Base-by-base conservation (phyloP, 2,888 invertebrate species). In the Platerodrilus igneus region DNA sequence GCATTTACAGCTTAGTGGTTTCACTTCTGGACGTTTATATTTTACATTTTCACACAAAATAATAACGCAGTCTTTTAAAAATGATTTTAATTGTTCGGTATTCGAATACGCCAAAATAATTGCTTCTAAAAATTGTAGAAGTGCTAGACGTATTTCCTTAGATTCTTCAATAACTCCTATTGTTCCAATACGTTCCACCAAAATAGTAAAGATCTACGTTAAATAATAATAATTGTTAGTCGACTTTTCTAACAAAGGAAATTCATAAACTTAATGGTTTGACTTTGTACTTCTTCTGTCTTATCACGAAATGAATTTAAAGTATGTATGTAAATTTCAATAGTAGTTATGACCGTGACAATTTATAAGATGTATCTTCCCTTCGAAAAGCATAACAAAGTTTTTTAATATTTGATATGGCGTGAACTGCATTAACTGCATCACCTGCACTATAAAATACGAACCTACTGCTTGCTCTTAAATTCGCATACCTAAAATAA, bases 21-120 rank as follows among this genome's bases (percentile, higher is more conserved):
- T 89, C 0, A 93, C 83, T 52, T 83, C 79, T 2, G 90, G 84
- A 68, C 77, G 90, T 15, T 81, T 79, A 68, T 94, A 93, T 0
- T 76, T 70, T 1, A 86, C 73, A 0, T 83, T 81, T 59, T 81
- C 81, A 17, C 75, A 70, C 16, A 92, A 66, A 56, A 93, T 85
- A 50, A 71, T 76, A 0, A 86, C 74, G 23, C 85, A 74, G 58
- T 91, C 88, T 53, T 83, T 81, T n/a, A 86, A 70, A 61, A 85
- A 88, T 0, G 81, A 74, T 37, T 73, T 70, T 8, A 86, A 64
- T 30, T 77, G 71, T 74, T 16, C 74, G 5, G 74, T 71, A 3
- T 73, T 71, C 52, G 73, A 71, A 56, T 84, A 85, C 50, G 77
- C 79, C 3, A 71, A 63, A 28, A 91, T 68, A 48, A 93, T 74